Conservation (phyloP, 2,888 invertebrate species). For the Rotaria socialis region DNA sequence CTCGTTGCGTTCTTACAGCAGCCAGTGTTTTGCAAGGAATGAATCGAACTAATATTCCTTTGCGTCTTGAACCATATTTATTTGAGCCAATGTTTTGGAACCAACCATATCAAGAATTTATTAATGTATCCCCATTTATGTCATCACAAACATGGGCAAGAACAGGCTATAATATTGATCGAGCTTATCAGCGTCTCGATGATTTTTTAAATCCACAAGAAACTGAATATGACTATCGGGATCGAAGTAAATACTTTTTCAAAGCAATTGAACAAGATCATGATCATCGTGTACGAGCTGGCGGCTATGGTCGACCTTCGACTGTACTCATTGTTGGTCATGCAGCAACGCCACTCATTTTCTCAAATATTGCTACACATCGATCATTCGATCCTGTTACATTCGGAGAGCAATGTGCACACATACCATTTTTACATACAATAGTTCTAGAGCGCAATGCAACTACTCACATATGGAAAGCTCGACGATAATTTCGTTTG, state of each 20-base stretch:
- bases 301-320: neutral
- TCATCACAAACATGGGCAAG: neutral
- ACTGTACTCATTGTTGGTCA: conserved; percentile 16
- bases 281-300: neutral
- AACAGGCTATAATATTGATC: neutral
- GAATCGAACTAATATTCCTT: neutral
- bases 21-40: neutral
- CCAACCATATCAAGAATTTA: neutral
- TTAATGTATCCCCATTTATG: neutral
- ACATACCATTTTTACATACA: neutral
- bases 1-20: neutral
- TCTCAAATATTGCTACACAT: neutral
- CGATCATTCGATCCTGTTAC: neutral
- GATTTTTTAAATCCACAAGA: neutral
- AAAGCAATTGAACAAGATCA: neutral
- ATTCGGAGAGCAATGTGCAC: neutral
- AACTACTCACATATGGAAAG: neutral
- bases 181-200: neutral
- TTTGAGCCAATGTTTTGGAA: neutral
- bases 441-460: conserved; percentile 5
- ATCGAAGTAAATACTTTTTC: neutral
- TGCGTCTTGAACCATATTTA: neutral
- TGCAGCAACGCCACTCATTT: neutral
- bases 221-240: neutral
- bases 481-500: neutral